These are phyloP conservation scores for Melanostoma mellinum DNA, from an alignment of 2,888 invertebrate species.

Conservation along the genomic window DNA sequence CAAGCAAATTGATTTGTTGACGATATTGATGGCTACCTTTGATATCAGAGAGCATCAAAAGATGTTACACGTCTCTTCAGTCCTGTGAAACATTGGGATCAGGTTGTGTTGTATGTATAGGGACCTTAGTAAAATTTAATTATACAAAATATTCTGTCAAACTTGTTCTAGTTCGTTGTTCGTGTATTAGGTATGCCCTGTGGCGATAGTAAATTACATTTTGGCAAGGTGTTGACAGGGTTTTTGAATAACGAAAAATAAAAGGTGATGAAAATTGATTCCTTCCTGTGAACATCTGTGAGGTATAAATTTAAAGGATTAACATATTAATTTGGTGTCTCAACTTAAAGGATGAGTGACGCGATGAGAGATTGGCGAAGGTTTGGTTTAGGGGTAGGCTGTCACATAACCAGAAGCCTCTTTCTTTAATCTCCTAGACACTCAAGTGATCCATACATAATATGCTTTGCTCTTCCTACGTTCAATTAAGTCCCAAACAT, in stretches of 20 bases:
- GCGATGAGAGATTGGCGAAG: neutral
- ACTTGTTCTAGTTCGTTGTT: conserved; percentile 1
- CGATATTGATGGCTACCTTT: conserved; percentile 62
- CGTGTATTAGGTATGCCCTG: neutral
- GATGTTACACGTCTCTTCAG: conserved; percentile 35
- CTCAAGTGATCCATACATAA: neutral
- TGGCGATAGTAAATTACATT: conserved; percentile 43
- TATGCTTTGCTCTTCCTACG: conserved; percentile 18
- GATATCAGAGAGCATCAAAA: conserved; percentile 60
- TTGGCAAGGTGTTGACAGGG: conserved; percentile 52
- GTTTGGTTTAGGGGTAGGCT: neutral
- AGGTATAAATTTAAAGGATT: conserved; percentile 40
- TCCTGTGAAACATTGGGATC: neutral
- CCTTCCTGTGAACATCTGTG: conserved; percentile 60
- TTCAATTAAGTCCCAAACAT: conserved; percentile 52
- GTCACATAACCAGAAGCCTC: neutral
- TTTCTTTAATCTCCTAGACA: too few relatives aligned
- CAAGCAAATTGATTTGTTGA: conserved; percentile 68
- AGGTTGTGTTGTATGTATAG: neutral
- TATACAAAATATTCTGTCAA: conserved; percentile 40
- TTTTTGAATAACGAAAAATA: neutral
- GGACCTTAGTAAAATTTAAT: conserved; percentile 23
- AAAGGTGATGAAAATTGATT: conserved; percentile 35
- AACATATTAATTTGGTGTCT: conserved; percentile 7
- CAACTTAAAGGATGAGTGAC: conserved; percentile 25